Conservation (phyloP, 1,140 invertebrate genomes). For the Lordiphosa collinella region DNA sequence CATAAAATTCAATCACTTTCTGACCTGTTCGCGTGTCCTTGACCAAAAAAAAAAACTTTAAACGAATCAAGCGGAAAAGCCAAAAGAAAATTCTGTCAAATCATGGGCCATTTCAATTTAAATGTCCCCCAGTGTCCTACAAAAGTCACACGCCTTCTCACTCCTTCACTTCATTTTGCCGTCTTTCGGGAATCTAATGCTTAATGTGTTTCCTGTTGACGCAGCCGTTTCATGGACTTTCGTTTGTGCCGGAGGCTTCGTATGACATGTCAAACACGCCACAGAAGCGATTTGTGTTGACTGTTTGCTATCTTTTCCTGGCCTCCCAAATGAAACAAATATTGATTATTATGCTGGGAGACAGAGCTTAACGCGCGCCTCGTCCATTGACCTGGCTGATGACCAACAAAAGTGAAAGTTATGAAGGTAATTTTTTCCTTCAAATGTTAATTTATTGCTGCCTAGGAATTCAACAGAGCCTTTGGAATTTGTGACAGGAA, state of each 20-base stretch:
- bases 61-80: constrained; percentile 18
- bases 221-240: constrained; percentile 32
- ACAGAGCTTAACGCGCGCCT: constrained; percentile 33
- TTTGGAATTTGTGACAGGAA: too few relatives aligned
- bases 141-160: constrained; percentile 14
- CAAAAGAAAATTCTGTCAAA: constrained; percentile 44
- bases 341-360: constrained; percentile 62
- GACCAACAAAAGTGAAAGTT: constrained; percentile 21
- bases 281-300: constrained; percentile 32
- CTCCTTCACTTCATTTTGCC: constrained; percentile 33
- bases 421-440: constrained; percentile 38
- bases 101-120: constrained; percentile 63
- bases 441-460: constrained; percentile 59
- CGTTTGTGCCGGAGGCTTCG: constrained; percentile 49
- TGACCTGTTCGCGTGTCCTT: constrained; percentile 41
- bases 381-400: constrained; percentile 52
- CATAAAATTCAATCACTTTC: constrained; percentile 18
- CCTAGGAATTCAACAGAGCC: constrained; percentile 10
- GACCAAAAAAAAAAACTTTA: constrained; percentile 25
- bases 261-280: constrained; percentile 73
- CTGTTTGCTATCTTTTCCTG: constrained; percentile 10
- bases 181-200: constrained; percentile 32
- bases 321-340: constrained; percentile 29
- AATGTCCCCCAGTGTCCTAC: constrained; percentile 35
- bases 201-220: constrained; percentile 72